phyloP scores from a whole-genome alignment of 2,113 vertebrate genomes.

The Indicator indicator region DNA sequence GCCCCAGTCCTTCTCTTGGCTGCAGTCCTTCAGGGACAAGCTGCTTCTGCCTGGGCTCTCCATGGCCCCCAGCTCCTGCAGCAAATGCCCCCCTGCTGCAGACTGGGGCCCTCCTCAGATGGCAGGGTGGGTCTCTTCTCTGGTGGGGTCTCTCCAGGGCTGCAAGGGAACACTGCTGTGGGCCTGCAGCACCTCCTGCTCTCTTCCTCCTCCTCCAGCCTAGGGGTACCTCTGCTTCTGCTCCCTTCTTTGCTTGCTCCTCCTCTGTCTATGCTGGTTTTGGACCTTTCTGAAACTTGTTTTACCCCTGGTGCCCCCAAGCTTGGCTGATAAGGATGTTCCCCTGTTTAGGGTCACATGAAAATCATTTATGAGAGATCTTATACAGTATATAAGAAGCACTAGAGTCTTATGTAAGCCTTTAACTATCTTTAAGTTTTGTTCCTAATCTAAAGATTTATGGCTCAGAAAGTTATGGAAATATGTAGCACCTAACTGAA shows the following conservation, averaged over 20 bases:
- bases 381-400: not conserved
- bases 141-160: too few relatives aligned
- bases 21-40: not conserved
- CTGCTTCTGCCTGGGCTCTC: not conserved
- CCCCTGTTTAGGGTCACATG: not conserved
- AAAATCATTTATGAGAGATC: not conserved
- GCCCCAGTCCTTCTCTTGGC: not conserved
- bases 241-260: not conserved
- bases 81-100: not conserved
- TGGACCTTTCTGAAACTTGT: not conserved
- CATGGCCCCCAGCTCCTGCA: not conserved
- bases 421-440: not conserved
- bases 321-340: not conserved
- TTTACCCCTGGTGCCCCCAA: not conserved
- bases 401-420: not conserved
- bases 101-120: too few relatives aligned
- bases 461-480: not conserved
- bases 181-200: not conserved
- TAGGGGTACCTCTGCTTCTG: not conserved
- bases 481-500: not conserved
- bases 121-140: too few relatives aligned
- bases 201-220: not conserved
- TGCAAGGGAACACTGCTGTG: not conserved
- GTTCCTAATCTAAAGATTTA: not conserved
- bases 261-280: not conserved